Evolutionary conservation across 2,888 invertebrate genomes (phyloP), one percentile per base, ranked within the genome.

Genomic region (Lucinisca nassula): DNA sequence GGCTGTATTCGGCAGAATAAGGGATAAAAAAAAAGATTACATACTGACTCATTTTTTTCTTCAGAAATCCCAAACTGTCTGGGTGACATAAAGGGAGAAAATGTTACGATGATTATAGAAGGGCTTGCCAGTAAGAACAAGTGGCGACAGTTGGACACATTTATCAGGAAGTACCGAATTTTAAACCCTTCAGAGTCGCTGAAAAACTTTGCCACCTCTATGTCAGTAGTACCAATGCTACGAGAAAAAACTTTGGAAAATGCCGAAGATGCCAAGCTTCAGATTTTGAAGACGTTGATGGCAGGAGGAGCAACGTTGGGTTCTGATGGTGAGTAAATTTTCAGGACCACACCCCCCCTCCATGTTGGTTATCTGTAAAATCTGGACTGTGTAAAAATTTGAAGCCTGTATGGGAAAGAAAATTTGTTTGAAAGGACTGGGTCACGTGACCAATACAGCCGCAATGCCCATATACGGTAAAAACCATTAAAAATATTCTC

Each of bases 31-130:
- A n/a, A n/a, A n/a, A n/a, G n/a, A n/a, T n/a, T n/a, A n/a, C n/a
- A n/a, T n/a, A n/a, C n/a, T n/a, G n/a, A n/a, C n/a, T n/a, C n/a
- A 30, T 27, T 67, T 51, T 67, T 51, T 76, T 67, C 83, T 89
- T 17, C 89, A 93, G 93, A 92, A 30, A 91, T 93, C n/a, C 93
- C 93, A 1, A 89, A 88, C 10, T 83, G 83, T 55, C 74, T 93
- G 38, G 85, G 88, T 12, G 81, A 40, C 8, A 79, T 94, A 21
- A 70, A 82, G 24, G 61, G 58, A n/a, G 88, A 89, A 35, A 75
- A 79, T 10, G 90, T 87, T 58, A 38, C 90, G 30, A 79, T 79
- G 38, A 84, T 94, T 3, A 70, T 93, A 12, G 89, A 90, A 14
- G 85, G 81, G 8, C 76, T 93, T 35, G 92, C 92, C 0, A 74